Conservation (phyloP, 2,888 invertebrate genomes). For the Rambutsinella grinnellia region DNA sequence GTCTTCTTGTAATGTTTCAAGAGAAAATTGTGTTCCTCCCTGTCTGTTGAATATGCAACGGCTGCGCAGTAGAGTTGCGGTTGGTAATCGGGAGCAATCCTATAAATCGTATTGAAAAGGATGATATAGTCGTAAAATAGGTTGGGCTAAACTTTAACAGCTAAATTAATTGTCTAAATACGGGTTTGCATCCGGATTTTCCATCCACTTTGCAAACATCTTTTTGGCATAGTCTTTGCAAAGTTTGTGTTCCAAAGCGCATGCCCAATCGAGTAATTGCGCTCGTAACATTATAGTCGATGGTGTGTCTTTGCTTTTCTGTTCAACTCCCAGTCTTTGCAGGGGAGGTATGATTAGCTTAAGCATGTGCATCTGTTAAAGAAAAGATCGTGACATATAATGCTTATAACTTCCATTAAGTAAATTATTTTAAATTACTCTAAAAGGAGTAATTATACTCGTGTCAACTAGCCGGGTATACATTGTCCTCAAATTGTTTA, state of each 20-base stretch:
- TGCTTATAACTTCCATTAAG: too few species aligned
- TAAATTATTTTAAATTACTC: background rate
- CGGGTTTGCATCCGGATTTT: conserved; percentile 8
- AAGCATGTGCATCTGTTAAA: conserved; percentile 2
- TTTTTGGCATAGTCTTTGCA: conserved; percentile 6
- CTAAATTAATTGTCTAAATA: conserved; percentile 1
- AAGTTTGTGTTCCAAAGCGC: conserved; percentile 22
- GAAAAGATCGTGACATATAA: background rate
- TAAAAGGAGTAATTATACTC: background rate
- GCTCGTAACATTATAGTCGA: conserved; percentile 11
- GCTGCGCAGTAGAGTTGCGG: conserved; percentile 23
- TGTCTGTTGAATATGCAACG: background rate
- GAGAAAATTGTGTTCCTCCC: conserved; percentile 1
- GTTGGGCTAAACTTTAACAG: background rate
- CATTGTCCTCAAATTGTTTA: conserved; percentile 35
- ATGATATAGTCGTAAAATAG: background rate
- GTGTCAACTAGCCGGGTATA: conserved; percentile 29
- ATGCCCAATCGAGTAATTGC: conserved; percentile 44
- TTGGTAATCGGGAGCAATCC: conserved; percentile 28
- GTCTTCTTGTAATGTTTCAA: conserved; percentile 4
- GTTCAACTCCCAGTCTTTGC: background rate
- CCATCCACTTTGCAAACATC: conserved; percentile 18
- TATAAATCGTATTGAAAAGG: background rate
- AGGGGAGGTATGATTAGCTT: conserved; percentile 12
- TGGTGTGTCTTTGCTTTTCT: conserved; percentile 6